Conservation (phyloP, 2,113 vertebrate genomes). For the Colaptes auratus region DNA sequence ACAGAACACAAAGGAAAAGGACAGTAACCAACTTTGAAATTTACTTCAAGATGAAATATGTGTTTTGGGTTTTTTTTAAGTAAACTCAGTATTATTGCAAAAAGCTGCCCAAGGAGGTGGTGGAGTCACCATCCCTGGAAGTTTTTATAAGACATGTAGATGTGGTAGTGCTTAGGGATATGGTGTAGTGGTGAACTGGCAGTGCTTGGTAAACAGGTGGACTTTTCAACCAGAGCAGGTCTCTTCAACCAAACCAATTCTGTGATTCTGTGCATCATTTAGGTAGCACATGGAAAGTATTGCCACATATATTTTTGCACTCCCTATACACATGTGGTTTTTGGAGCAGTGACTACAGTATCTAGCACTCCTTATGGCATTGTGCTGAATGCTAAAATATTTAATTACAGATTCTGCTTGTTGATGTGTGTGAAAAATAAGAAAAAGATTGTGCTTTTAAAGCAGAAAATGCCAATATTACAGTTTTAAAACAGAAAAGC, state of each 20-base stretch:
- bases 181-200: too few relatives aligned
- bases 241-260: too few relatives aligned
- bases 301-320: neutral
- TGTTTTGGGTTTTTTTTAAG: neutral
- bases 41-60: neutral
- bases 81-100: neutral
- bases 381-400: conserved; percentile 12
- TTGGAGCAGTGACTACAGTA: neutral
- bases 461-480: neutral
- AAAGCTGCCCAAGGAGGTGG: too few relatives aligned
- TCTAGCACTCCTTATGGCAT: neutral
- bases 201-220: too few relatives aligned
- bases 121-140: too few relatives aligned
- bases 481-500: neutral
- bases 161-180: too few relatives aligned
- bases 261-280: neutral
- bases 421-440: conserved; percentile 3
- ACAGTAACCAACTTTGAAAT: neutral
- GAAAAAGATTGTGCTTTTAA: neutral
- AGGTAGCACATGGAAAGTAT: neutral
- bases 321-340: neutral
- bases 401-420: conserved; percentile 22
- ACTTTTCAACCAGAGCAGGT: too few relatives aligned
- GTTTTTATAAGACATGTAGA: too few relatives aligned
- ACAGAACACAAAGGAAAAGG: neutral